phyloP scores from a whole-genome alignment of 2,888 invertebrate genomes.

The Drosophila flavopinicola region DNA sequence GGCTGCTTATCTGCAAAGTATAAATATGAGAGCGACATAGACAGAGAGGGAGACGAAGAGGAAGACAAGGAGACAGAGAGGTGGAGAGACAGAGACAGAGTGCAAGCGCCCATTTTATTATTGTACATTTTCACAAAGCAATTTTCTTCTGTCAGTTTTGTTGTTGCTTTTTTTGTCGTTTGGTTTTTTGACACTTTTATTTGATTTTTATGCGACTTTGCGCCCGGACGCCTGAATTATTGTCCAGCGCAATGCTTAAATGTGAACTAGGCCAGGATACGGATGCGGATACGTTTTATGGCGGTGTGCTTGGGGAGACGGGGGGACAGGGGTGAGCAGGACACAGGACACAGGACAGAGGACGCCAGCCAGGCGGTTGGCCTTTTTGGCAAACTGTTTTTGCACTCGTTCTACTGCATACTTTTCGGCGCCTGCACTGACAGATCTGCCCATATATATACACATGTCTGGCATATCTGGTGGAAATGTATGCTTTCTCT shows the following conservation, averaged over 20 bases:
- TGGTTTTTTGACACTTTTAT: constrained; percentile 61
- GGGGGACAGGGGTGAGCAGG: background rate
- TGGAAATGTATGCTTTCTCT: constrained; percentile 18
- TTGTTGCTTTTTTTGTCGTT: constrained; percentile 13
- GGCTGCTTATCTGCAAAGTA: constrained; percentile 15
- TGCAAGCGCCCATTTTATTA: constrained; percentile 44
- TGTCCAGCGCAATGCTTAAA: constrained; percentile 69
- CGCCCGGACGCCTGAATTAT: constrained; percentile 62
- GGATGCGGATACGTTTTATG: constrained; percentile 45
- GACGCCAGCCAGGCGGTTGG: constrained; percentile 44
- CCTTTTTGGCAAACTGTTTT: constrained; percentile 61
- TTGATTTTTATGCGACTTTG: constrained; percentile 74
- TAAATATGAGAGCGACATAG: background rate
- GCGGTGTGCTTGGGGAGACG: background rate
- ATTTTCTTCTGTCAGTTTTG: constrained; percentile 17
- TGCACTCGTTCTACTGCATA: constrained; percentile 35
- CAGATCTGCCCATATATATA: constrained; percentile 21
- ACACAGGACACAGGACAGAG: background rate
- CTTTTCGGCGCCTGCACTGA: constrained; percentile 51
- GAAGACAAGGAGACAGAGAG: background rate
- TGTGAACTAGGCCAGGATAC: constrained; percentile 70
- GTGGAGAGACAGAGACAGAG: background rate
- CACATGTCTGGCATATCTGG: constrained; percentile 24
- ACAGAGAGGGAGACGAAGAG: no score
- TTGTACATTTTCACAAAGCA: constrained; percentile 46